Conservation (phyloP, 2,113 vertebrate genomes). For the Suricata suricatta region DNA sequence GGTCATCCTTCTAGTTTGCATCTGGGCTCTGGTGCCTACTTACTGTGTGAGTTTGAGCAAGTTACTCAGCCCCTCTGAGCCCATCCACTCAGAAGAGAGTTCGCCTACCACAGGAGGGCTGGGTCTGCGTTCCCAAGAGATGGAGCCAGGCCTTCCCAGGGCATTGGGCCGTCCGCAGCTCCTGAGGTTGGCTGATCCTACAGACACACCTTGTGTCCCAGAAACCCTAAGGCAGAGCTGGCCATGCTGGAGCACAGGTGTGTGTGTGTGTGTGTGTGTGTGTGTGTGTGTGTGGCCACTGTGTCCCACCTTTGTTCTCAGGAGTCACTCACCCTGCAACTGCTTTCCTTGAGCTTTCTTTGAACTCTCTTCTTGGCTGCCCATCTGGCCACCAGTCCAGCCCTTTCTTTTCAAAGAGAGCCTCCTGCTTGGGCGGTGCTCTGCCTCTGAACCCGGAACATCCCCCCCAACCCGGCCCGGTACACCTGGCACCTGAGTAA, state of each 20-base stretch:
- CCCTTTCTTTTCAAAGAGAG: slow-evolving; percentile 33
- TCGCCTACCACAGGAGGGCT: not conserved
- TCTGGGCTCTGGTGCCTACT: not conserved
- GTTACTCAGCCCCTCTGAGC: not conserved
- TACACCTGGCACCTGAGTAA: slow-evolving; percentile 67
- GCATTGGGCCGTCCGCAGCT: not conserved
- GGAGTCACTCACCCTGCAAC: not conserved
- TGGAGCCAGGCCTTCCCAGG: not conserved
- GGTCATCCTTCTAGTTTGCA: not conserved
- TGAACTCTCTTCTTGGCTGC: slow-evolving; percentile 21
- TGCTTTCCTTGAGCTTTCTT: slow-evolving; percentile 53
- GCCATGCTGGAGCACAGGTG: not conserved
- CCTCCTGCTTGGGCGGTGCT: not conserved
- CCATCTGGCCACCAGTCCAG: not conserved
- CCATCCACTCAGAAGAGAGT: not conserved
- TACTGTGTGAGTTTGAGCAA: not conserved
- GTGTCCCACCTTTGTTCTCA: not conserved
- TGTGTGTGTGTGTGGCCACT: not conserved
- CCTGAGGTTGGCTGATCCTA: not conserved
- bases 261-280: not conserved
- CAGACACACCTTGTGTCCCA: not conserved
- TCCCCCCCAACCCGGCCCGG: rapidly evolving
- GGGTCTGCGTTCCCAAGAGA: not conserved
- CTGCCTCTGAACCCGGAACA: not conserved
- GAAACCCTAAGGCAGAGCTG: not conserved